These are phyloP conservation scores for Eupithecia exiguata DNA, from an alignment of 2,888 invertebrate genomes.

Conservation along the genomic window DNA sequence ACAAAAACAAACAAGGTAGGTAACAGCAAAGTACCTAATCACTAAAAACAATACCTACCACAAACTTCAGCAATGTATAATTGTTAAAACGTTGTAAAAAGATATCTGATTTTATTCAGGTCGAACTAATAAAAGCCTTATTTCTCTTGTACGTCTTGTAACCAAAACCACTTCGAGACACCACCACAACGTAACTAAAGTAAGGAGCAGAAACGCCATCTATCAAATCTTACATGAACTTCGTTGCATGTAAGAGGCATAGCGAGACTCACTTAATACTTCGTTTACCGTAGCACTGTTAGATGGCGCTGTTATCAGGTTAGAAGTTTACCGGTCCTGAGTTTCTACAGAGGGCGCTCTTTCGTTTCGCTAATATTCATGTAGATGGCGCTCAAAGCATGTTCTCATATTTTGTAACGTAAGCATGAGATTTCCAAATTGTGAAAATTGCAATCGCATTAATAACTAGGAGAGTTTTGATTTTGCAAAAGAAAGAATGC, in stretches of 20 bases:
- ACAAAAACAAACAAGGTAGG: too few relatives aligned
- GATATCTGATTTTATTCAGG: not conserved
- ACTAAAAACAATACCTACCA: too few relatives aligned
- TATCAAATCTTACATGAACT: slow-evolving; percentile 17
- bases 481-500: not conserved
- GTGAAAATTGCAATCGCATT: not conserved
- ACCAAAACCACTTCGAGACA: not conserved
- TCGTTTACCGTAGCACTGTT: slow-evolving; percentile 9
- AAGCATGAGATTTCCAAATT: not conserved
- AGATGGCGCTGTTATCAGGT: slow-evolving; percentile 51
- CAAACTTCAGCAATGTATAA: too few relatives aligned
- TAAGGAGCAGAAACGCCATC: slow-evolving; percentile 40
- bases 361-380: not conserved
- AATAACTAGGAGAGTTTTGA: not conserved
- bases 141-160: not conserved
- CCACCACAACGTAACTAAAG: not conserved
- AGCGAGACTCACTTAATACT: not conserved
- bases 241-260: not conserved
- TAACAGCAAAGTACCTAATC: too few relatives aligned
- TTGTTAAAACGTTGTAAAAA: too few relatives aligned
- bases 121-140: not conserved
- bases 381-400: not conserved
- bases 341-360: slow-evolving; percentile 18
- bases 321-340: not conserved
- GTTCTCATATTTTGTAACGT: not conserved